Evolutionary conservation across 2,888 invertebrate species (phyloP), one percentile per base, ranked within the genome.

Genomic region (Nipponacmea schrenckii): DNA sequence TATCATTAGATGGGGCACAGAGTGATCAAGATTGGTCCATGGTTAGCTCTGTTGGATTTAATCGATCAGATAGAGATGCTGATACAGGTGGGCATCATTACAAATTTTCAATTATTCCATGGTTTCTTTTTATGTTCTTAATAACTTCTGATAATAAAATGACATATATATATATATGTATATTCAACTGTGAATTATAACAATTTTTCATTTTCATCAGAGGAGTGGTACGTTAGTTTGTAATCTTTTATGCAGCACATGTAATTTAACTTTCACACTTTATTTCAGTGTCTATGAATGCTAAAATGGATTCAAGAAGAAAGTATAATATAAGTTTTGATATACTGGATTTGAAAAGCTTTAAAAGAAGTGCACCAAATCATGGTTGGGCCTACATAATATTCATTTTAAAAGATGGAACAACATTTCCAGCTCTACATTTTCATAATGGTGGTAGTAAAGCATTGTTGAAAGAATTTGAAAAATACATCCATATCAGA

Each of bases 371-470:
- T 73, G 85, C 87, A 39, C 83, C 86, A 67, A 81, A 82, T 78
- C 81, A 87, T 79, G 85, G 85, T 68, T 85, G 87, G 87, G 85
- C 87, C 0, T 87, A 85, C 74, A 79, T 89, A 17, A 86, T 89
- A 62, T 92, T 95, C 78, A 92, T 93, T 80, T 92, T 93, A 78
- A 93, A 93, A 77, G 92, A 93, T 88, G 92, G 93, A 67, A 92
- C 94, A 0, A 92, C 92, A 84, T 93, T 94, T 80, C 93, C 94
- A 76, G 93, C 94, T 7, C 94, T 97, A 85, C 94, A 94, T 86
- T 96, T 97, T 89, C 95, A 95, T 87, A 93, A 94, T 80, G 95
- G 94, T 0, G 95, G 96, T 81, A 95, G 95, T 0, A 94, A 94
- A 82, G 92, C 93, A 70, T 93, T 96, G 83, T 91, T 91, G 71